Evolutionary conservation across 2,113 vertebrate genomes (phyloP), one percentile per base, ranked within the genome.

Genomic region (Cepphus grylle): DNA sequence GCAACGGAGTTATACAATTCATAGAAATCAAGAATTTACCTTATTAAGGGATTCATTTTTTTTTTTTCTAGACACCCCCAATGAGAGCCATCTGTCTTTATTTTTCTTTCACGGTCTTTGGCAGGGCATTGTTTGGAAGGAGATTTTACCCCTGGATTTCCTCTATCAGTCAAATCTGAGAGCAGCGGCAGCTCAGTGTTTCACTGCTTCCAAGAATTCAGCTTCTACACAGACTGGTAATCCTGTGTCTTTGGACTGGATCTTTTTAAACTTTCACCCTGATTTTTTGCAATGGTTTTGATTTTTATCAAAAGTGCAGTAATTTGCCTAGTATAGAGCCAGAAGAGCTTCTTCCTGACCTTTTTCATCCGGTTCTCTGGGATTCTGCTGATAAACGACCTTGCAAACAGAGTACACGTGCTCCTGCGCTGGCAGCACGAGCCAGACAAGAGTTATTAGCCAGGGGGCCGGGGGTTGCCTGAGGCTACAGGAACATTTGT

Each of bases 371-470:
- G 18, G 53, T 83, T 95, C 92, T 84, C 81, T 73, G 55, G 93
- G 72, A 93, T 90, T 91, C 91, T 90, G 47, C 42, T 93, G 91
- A 92, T 87, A 71, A 97, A 94, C 0, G 29, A 96, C 92, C 79
- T 93, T 73, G 78, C 86, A 92, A 69, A 63, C 38, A 56, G 70
- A 73, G 59, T n/a, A 88, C 47, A 55, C 58, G 61, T 63, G 11
- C 43, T 65, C 78, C 43, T 72, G 87, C 32, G 25, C 65, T 89
- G 81, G 73, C 78, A 81, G 61, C 93, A 85, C 7, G 30, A 88
- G 86, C 66, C 66, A 97, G 94, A 66, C 42, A 83, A 94, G 94
- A 97, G 89, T 97, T 97, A 97, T 96, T 94, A 97, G 90, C 86
- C 94, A 95, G 82, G 81, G 90, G 94, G 79, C 71, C 93, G 73